A percentile compares a stretch with the other conserved stretches of the same genome.
These are phyloP conservation scores for Astropecten irregularis DNA, from an alignment of 53 echinoderm and acorn worm genomes.

Conservation along the genomic window DNA sequence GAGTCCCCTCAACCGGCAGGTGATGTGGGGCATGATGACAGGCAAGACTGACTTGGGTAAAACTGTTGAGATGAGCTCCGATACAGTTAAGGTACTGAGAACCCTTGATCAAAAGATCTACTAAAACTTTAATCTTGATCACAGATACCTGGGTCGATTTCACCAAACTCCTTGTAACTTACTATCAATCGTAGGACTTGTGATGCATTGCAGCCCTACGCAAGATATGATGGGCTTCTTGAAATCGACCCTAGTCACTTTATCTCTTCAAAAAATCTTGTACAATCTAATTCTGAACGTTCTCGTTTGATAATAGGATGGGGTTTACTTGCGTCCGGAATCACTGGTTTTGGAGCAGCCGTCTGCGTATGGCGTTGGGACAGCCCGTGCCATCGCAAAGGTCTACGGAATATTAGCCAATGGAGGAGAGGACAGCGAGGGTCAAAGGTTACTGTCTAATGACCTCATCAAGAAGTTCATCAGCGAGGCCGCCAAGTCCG, in stretches of 20 bases:
- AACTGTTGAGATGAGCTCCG: not conserved
- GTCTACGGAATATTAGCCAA: constrained; percentile 59
- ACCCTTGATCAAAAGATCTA: too few relatives aligned
- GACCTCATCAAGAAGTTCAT: not conserved
- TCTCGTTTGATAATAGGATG: too few relatives aligned
- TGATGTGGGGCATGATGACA: constrained; percentile 10
- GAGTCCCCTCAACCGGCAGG: not conserved
- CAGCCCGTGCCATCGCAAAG: constrained; percentile 61
- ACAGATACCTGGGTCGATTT: too few relatives aligned
- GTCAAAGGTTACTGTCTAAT: constrained; percentile 18
- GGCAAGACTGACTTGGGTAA: not conserved
- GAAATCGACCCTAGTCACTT: too few relatives aligned
- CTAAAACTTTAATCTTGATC: too few relatives aligned
- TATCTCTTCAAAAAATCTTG: too few relatives aligned
- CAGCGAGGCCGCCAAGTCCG: not conserved
- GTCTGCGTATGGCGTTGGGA: constrained; percentile 56
- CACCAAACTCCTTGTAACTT: too few relatives aligned
- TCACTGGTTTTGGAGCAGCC: constrained; percentile 49
- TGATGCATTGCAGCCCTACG: too few relatives aligned
- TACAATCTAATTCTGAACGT: too few relatives aligned
- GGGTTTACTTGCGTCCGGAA: constrained; percentile 37
- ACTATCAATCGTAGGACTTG: too few relatives aligned
- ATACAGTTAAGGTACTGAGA: not conserved
- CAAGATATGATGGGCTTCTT: too few relatives aligned
- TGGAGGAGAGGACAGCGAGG: not conserved